These are phyloP conservation scores for Itoplectis maculator DNA, from an alignment of 2,888 invertebrate species.

Conservation along the genomic window DNA sequence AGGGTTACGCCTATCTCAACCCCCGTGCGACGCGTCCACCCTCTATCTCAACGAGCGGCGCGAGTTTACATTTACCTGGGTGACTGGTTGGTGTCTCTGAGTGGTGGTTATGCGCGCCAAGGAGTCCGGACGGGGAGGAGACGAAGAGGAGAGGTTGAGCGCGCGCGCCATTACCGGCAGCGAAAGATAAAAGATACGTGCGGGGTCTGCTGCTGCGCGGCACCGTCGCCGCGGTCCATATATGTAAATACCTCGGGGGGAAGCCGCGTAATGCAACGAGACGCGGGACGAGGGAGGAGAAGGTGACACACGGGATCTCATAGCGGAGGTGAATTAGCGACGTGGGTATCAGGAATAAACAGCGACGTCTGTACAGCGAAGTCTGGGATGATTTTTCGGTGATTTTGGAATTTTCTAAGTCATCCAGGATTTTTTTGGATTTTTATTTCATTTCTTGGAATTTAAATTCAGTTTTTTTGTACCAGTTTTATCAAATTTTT, in stretches of 20 bases:
- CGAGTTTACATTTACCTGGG: constrained; percentile 75
- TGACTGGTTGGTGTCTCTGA: constrained; percentile 37
- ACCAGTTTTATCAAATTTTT: too few species aligned
- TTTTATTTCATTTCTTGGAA: too few species aligned
- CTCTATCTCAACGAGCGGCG: constrained; percentile 73
- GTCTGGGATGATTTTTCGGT: too few species aligned
- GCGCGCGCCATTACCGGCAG: constrained; percentile 77
- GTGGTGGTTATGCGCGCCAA: constrained; percentile 66
- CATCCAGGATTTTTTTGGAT: too few species aligned
- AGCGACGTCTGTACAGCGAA: too few species aligned
- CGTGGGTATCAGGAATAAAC: neutral
- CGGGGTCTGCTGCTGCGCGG: constrained; percentile 61
- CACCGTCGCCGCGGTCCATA: constrained; percentile 78
- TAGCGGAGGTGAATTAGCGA: constrained; percentile 26
- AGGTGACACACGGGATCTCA: constrained; percentile 33
- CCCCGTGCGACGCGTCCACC: constrained; percentile 72
- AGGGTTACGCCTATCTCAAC: constrained; percentile 75
- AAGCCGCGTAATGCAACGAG: constrained; percentile 76
- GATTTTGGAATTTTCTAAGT: too few species aligned
- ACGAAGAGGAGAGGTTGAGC: constrained; percentile 47
- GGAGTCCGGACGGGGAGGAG: constrained; percentile 74
- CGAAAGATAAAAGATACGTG: constrained; percentile 83
- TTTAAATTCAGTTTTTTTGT: too few species aligned
- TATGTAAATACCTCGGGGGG: constrained; percentile 83
- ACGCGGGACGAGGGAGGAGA: constrained; percentile 50